These are phyloP conservation scores for Dendrocincla tyrannina DNA, from an alignment of 2,797 vertebrate genomes.

Conservation along the genomic window DNA sequence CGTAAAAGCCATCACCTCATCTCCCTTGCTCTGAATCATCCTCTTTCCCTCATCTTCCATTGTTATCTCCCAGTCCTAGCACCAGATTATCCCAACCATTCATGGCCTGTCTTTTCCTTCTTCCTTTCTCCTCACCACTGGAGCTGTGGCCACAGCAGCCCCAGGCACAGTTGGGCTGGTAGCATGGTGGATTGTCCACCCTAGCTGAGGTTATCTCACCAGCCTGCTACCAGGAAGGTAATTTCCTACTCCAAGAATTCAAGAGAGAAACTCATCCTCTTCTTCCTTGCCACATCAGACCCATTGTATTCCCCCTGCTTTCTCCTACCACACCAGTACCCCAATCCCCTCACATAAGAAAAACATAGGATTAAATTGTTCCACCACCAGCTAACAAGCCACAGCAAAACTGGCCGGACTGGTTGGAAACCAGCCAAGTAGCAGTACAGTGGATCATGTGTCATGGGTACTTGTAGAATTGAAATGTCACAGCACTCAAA, in stretches of 20 bases:
- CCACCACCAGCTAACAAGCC: constrained; percentile 10
- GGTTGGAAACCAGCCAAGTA: constrained; percentile 45
- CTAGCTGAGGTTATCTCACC: not conserved
- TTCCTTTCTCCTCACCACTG: not conserved
- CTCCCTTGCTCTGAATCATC: not conserved
- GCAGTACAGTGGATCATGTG: constrained; percentile 37
- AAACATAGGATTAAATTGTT: not conserved
- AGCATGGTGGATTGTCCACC: not conserved
- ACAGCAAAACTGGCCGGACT: constrained; percentile 43
- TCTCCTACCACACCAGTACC: not conserved
- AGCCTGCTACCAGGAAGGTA: not conserved
- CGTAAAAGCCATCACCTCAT: not conserved
- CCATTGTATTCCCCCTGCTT: not conserved
- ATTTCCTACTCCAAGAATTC: not conserved
- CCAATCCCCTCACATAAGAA: not conserved
- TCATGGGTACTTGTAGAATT: constrained; percentile 55
- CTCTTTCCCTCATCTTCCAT: not conserved
- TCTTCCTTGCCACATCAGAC: not conserved
- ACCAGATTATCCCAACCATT: not conserved
- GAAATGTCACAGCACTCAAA: constrained; percentile 46
- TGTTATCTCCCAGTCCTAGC: not conserved
- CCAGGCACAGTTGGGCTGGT: not conserved
- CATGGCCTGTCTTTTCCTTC: not conserved
- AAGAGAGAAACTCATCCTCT: not conserved
- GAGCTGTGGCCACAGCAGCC: not conserved